Base-by-base conservation (phyloP, 2,888 invertebrate species). In the Conops quadrifasciatus region DNA sequence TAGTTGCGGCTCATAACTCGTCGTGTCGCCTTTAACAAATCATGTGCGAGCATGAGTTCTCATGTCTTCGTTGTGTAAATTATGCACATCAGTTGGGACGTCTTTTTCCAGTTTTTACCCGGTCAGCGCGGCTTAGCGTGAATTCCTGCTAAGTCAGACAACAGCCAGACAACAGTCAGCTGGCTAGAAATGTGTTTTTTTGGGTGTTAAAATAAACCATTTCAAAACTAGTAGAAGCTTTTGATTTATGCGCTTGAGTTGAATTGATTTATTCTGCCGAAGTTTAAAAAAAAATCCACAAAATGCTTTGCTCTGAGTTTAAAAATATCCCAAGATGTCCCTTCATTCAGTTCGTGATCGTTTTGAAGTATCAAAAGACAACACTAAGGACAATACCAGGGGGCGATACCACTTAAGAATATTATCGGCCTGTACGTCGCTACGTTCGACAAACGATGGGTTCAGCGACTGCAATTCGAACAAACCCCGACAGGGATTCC, bases 21-120 rank as follows among this genome's bases (percentile, higher is more conserved):
- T 59, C 47, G 59, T 67, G 67, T 67, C 59, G 59, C 67, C 43
- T 67, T 67, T 67, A 67, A 67, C 67, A 67, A 67, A 67, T 67
- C 67, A 67, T 67, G 67, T 67, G 67, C 59, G 67, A 67, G 67
- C 59, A 59, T 67, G 67, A 59, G 47, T 67, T 67, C 67, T 28
- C 67, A 59, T 67, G 67, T 67, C 67, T 43, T 59, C 47, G 24
- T 45, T 30, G 59, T 19, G 47, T 59, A 67, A 67, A 67, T 67
- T 60, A 67, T 59, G 49, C 45, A 49, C 59, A 59, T 49, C 47
- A 59, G 49, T 28, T 49, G 59, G 67, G 67, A 67, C 67, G 58
- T 67, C 26, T 45, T 67, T 67, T 67, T 67, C 19, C 21, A 30
- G 47, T 26, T 47, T 21, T 30, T 21, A 9, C 30, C 5, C 15